phyloP scores from a whole-genome alignment of 2,113 vertebrate genomes.

The Colinus virginianus region DNA sequence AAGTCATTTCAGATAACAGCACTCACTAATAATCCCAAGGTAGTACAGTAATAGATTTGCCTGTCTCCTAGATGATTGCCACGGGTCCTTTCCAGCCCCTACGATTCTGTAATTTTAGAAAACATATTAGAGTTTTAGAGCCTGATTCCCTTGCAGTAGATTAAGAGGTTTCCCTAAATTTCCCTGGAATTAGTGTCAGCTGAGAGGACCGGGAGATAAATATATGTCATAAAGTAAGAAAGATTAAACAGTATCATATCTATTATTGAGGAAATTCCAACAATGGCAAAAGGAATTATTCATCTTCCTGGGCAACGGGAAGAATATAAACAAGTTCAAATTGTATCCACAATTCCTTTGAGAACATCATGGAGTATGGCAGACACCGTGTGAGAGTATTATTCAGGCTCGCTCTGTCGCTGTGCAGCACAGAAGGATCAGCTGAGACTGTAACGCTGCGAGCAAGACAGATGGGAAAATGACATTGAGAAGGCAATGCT shows the following conservation, averaged over 20 bases:
- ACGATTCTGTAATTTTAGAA: neutral
- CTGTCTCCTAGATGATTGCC: neutral
- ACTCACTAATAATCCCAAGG: neutral
- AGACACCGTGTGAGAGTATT: conserved; percentile 18
- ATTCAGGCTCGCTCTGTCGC: neutral
- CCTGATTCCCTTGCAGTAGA: neutral
- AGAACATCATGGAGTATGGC: neutral
- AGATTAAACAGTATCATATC: conserved; percentile 12
- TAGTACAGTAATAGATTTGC: neutral
- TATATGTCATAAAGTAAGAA: neutral
- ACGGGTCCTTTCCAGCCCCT: neutral
- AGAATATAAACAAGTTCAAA: conserved; percentile 37
- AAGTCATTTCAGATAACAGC: neutral
- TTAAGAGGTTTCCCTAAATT: neutral
- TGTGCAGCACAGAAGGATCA: conserved; percentile 3
- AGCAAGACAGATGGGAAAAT: conserved; percentile 53
- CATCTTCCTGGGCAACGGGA: conserved; percentile 25
- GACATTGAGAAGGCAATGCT: conserved; percentile 50
- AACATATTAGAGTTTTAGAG: neutral
- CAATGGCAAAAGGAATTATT: conserved; percentile 17
- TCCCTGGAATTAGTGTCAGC: neutral
- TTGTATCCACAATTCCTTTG: neutral
- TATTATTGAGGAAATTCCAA: conserved; percentile 29
- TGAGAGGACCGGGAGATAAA: neutral
- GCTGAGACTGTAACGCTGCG: conserved; percentile 16